Evolutionary conservation across 2,797 vertebrate species (phyloP).

Genomic region (Hozukius guyotensis): DNA sequence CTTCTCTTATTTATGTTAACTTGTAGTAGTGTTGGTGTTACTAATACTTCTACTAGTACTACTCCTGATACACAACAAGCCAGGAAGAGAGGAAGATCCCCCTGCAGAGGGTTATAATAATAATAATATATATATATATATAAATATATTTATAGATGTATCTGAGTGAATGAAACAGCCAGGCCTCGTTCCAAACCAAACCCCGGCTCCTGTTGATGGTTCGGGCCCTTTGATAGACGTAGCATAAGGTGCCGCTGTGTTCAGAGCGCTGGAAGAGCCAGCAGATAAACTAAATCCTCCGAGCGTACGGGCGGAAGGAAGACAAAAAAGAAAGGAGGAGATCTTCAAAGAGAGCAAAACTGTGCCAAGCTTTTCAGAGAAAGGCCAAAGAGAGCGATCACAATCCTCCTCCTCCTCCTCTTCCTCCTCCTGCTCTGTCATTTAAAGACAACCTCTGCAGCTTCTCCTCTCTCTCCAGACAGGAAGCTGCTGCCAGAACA

Average conservation of each 20-base stretch:
- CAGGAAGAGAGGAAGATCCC: not conserved
- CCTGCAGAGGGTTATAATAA: constrained; percentile 3
- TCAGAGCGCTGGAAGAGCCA: constrained; percentile 29
- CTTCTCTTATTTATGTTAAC: too few relatives aligned
- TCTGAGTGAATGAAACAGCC: constrained; percentile 29
- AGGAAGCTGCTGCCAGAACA: constrained; percentile 40
- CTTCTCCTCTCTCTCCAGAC: constrained; percentile 17
- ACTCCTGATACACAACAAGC: too few relatives aligned
- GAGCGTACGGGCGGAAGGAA: constrained; percentile 38
- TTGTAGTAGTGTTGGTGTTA: too few relatives aligned
- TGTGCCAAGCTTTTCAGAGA: constrained; percentile 36
- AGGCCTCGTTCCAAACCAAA: constrained; percentile 48
- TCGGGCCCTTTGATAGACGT: constrained; percentile 47
- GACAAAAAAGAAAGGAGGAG: constrained; percentile 21
- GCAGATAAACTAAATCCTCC: constrained; percentile 37
- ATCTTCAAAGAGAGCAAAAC: constrained; percentile 49
- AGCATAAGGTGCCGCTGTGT: constrained; percentile 42
- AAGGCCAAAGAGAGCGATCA: not conserved
- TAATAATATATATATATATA: not conserved
- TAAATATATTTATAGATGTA: not conserved
- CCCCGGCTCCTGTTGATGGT: constrained; percentile 32
- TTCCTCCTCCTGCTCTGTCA: constrained; percentile 19
- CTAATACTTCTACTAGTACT: too few relatives aligned
- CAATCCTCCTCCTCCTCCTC: not conserved
- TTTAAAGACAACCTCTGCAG: constrained; percentile 19